Base-by-base conservation (phyloP, 2,888 invertebrate species). In the Ormyrus pomaceus region DNA sequence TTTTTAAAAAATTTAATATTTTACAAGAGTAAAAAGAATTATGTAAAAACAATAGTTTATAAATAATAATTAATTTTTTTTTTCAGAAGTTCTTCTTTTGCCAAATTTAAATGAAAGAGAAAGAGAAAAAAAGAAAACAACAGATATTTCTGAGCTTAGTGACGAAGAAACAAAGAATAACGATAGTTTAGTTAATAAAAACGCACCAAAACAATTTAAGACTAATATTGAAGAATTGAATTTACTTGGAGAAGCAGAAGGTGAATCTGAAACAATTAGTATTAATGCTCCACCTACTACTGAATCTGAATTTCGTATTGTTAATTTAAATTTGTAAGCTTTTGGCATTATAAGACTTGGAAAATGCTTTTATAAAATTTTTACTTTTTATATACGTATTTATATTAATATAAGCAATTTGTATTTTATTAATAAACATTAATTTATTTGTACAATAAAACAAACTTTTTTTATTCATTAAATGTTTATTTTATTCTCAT, bases 151-250 rank as follows among this genome's bases (percentile, higher is more conserved):
- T 70, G 71, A 77, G 10, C 50, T 82, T 13, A 77, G 80, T 55
- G 79, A 82, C 34, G 53, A 70, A 48, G 81, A 80, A 46, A 65
- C 51, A 4, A 75, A 83, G 50, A 56, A 61, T 55, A 73, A 74
- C 10, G 70, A 79, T n/a, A 11, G 13, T 7, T 19, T 82, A 9
- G 53, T 72, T 11, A 73, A 68, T 11, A 65, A 56, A 58, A 73
- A 48, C 19, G 48, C 51, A 71, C 69, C 69, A 46, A 81, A 77
- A 51, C 72, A 80, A 71, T 87, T 84, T 48, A 72, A 80, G 48
- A 87, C 86, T 6, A 85, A 87, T 69, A 86, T 88, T 50, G 84
- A 86, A 66, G 87, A 89, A 59, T 78, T 88, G 19, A 86, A 88
- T 82, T 80, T 88, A 53, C 85, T 88, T 6, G 87, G 87, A 3